Percentiles rank a stretch among this genome's conserved stretches.
phyloP scores from a whole-genome alignment of 2,113 vertebrate genomes.

The Speoplatyrhinus poulsoni region DNA sequence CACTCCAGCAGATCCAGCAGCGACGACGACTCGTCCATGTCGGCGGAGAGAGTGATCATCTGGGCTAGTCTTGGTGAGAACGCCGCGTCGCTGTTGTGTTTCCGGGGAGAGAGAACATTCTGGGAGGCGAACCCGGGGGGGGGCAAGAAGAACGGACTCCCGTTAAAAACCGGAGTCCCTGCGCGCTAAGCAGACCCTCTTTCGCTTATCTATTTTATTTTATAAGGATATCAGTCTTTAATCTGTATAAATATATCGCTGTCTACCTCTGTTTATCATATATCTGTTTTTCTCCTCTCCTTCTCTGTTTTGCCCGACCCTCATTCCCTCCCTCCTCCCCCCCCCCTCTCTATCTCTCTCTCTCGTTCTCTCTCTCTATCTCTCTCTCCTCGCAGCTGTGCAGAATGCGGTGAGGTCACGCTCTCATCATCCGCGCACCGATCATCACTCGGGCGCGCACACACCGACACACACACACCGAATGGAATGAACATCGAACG shows the following conservation, averaged over 20 bases:
- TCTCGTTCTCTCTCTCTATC: not conserved
- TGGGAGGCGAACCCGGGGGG: constrained; percentile 37
- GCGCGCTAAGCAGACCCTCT: constrained; percentile 19
- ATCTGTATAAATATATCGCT: not conserved
- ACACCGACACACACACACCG: constrained; percentile 19
- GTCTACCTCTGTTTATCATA: not conserved
- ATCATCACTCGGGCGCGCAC: constrained; percentile 55
- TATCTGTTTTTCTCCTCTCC: not conserved
- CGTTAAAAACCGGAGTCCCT: constrained; percentile 29
- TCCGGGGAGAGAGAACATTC: constrained; percentile 15
- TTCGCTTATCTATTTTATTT: constrained; percentile 10
- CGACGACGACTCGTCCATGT: constrained; percentile 95
- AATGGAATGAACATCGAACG: not conserved
- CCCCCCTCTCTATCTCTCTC: constrained; percentile 34
- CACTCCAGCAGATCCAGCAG: constrained; percentile 94
- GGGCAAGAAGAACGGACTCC: constrained; percentile 36
- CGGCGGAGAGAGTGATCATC: constrained; percentile 68
- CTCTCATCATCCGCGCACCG: constrained; percentile 67
- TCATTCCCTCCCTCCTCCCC: not conserved
- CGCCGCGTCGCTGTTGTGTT: constrained; percentile 50
- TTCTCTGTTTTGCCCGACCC: not conserved
- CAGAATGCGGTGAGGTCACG: constrained; percentile 77
- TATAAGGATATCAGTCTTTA: not conserved
- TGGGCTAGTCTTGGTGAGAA: constrained; percentile 62
- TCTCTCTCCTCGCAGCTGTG: constrained; percentile 67